Percentiles rank a stretch among this genome's conserved stretches.
These are phyloP conservation scores for Sitta carolinensis DNA, from an alignment of 2,797 vertebrate genomes.

Conservation along the genomic window DNA sequence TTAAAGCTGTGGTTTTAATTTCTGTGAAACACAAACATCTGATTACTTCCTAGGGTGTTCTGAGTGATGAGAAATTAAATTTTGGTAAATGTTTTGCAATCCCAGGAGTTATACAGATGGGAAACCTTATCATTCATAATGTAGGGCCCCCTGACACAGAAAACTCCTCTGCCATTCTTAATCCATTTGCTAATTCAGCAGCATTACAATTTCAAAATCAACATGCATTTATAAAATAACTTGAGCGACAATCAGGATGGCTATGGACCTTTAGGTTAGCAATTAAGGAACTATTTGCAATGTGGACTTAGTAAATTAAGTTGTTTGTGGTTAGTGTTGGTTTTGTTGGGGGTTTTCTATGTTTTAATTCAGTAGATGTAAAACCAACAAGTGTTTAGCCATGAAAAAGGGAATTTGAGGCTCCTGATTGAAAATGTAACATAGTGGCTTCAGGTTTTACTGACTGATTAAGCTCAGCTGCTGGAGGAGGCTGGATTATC, in stretches of 20 bases:
- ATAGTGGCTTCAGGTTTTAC: neutral
- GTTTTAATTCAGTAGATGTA: neutral
- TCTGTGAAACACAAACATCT: neutral
- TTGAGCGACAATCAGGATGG: slow-evolving; percentile 39
- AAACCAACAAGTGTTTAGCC: neutral
- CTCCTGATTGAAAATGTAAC: neutral
- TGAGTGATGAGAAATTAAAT: slow-evolving; percentile 3
- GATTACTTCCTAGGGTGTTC: neutral
- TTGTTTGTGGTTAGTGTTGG: neutral
- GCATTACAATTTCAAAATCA: slow-evolving; percentile 49
- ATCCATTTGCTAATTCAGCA: slow-evolving; percentile 17
- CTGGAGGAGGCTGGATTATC: slow-evolving; percentile 26
- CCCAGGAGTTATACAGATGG: neutral
- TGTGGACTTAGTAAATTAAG: neutral
- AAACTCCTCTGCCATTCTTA: neutral
- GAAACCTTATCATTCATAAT: slow-evolving; percentile 18
- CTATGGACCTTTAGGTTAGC: slow-evolving; percentile 53
- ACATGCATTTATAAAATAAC: slow-evolving; percentile 32
- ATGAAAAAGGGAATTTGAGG: slow-evolving; percentile 6
- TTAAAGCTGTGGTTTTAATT: slow-evolving; percentile 6
- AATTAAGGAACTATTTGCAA: slow-evolving; percentile 46
- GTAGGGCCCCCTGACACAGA: slow-evolving; percentile 2
- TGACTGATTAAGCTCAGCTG: neutral
- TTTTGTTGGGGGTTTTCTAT: neutral
- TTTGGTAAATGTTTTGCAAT: slow-evolving; percentile 37